phyloP scores from a whole-genome alignment of 2,888 invertebrate genomes.

The Drosophila macrospina region DNA sequence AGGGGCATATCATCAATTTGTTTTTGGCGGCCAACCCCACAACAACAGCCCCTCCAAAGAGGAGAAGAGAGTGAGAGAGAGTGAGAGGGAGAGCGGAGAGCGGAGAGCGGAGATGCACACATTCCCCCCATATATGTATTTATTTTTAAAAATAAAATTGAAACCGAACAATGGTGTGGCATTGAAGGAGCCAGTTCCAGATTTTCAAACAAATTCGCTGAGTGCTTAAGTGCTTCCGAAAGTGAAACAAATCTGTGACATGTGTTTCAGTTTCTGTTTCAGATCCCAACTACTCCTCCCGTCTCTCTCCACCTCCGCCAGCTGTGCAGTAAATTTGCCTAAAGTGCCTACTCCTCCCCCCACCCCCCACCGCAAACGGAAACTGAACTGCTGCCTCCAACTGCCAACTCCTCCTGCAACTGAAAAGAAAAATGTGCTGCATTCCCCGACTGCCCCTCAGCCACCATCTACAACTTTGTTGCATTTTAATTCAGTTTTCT shows the following conservation, averaged over 20 bases:
- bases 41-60: slow-evolving; percentile 17
- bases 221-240: slow-evolving; percentile 84
- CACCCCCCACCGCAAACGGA: slow-evolving; percentile 29
- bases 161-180: slow-evolving; percentile 53
- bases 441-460: background rate
- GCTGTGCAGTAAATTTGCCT: slow-evolving; percentile 61
- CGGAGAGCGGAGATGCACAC: background rate
- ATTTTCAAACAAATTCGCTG: slow-evolving; percentile 82
- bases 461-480: slow-evolving; percentile 56
- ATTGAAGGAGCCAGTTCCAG: slow-evolving; percentile 60
- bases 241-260: slow-evolving; percentile 85
- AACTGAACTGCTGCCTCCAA: slow-evolving; percentile 39
- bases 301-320: background rate
- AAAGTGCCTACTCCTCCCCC: slow-evolving; percentile 61
- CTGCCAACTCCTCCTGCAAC: slow-evolving; percentile 23
- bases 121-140: slow-evolving; percentile 36
- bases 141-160: slow-evolving; percentile 76
- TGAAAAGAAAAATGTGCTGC: slow-evolving; percentile 67
- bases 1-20: slow-evolving; percentile 83
- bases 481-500: slow-evolving; percentile 70
- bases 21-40: slow-evolving; percentile 52
- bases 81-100: background rate
- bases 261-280: slow-evolving; percentile 75
- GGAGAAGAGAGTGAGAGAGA: background rate
- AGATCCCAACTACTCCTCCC: slow-evolving; percentile 13